These are phyloP conservation scores for Leptopilina syphax DNA, from an alignment of 2,888 invertebrate genomes.

Conservation along the genomic window DNA sequence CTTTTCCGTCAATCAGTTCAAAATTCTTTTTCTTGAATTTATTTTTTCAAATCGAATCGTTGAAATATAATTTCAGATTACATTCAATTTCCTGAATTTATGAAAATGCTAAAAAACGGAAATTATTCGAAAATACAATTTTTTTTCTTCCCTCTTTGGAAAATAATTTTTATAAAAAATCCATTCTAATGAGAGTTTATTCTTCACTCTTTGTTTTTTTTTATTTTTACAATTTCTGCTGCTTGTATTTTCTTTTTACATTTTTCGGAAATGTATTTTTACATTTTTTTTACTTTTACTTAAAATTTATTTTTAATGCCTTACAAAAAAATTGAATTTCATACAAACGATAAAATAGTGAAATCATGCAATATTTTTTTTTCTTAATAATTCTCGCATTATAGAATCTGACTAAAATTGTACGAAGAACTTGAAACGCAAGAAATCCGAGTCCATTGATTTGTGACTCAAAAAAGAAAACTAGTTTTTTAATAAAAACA, in stretches of 20 bases:
- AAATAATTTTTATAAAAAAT: background rate
- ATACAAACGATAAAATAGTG: background rate
- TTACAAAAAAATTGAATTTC: background rate
- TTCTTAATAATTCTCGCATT: conserved; percentile 3
- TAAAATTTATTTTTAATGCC: conserved; percentile 1
- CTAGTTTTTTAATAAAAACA: conserved; percentile 1
- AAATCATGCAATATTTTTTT: background rate
- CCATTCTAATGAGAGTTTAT: conserved; percentile 24
- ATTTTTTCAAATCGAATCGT: background rate
- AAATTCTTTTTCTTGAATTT: background rate
- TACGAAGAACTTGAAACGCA: conserved; percentile 31
- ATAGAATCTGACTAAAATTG: conserved; percentile 25
- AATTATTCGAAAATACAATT: background rate
- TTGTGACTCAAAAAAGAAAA: background rate
- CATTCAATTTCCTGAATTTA: background rate
- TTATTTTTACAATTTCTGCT: background rate
- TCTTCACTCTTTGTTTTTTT: background rate
- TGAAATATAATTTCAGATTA: too few relatives aligned
- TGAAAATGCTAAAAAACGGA: background rate
- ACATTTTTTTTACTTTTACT: background rate
- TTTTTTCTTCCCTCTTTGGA: conserved; percentile 8
- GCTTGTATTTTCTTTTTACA: too few relatives aligned
- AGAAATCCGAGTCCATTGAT: conserved; percentile 28
- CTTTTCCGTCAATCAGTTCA: background rate
- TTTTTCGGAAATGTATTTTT: background rate